A percentile compares a stretch with the other conserved stretches of the same genome.
These are phyloP conservation scores for Chirona hameri DNA, from an alignment of 2,888 invertebrate species.

Conservation along the genomic window DNA sequence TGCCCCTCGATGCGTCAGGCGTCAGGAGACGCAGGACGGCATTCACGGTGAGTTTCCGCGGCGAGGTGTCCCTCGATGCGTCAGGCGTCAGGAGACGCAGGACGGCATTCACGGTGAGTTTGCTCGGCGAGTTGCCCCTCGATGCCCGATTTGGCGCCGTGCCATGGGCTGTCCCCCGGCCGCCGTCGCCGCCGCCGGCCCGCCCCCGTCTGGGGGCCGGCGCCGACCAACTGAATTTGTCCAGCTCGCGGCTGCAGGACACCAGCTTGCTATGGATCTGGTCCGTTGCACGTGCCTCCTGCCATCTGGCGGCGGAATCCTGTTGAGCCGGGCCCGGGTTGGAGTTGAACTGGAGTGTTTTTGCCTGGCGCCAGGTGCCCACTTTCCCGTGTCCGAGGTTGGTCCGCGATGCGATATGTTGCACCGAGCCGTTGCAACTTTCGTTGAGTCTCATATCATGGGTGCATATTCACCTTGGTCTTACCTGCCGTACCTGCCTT, in stretches of 20 bases:
- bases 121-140: too few relatives aligned
- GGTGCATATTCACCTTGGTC: too few relatives aligned
- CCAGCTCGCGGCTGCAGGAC: neutral
- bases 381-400: too few relatives aligned
- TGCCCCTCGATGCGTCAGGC: too few relatives aligned
- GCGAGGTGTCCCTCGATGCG: too few relatives aligned
- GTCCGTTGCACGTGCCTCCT: neutral
- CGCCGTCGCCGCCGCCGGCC: neutral
- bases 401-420: too few relatives aligned
- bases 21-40: neutral
- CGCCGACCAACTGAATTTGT: neutral
- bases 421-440: too few relatives aligned
- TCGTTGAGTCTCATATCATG: too few relatives aligned
- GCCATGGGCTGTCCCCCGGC: neutral
- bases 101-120: neutral
- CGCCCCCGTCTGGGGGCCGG: neutral
- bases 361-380: neutral
- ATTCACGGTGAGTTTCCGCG: neutral
- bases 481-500: too few relatives aligned
- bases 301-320: neutral
- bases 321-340: neutral
- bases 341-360: neutral
- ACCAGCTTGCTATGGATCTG: neutral
- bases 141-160: too few relatives aligned
- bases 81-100: neutral